Conservation (phyloP, 2,888 invertebrate genomes). For the Quadroppia sp. region DNA sequence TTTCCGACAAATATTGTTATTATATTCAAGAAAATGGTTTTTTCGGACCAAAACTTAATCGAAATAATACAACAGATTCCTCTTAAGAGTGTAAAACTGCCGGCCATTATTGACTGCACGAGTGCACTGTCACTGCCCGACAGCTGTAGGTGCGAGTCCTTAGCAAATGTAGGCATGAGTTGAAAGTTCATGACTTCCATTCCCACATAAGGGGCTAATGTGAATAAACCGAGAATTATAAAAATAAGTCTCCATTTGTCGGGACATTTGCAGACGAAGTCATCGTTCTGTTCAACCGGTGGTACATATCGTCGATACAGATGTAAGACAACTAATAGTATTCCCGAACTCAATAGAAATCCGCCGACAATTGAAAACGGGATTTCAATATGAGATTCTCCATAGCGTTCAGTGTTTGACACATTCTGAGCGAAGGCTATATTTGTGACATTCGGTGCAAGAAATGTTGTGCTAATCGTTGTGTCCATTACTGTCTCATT, state of each 20-base stretch:
- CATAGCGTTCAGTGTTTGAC: neutral
- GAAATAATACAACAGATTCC: neutral
- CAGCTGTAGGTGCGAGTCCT: neutral
- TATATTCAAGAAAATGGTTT: neutral
- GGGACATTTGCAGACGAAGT: slow-evolving; percentile 19
- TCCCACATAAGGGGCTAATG: slow-evolving; percentile 21
- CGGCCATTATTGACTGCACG: neutral
- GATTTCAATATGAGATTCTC: slow-evolving; percentile 14
- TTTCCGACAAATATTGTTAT: neutral
- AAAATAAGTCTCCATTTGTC: neutral
- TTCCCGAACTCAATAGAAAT: neutral
- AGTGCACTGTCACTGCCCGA: slow-evolving; percentile 13
- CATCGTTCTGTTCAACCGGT: neutral
- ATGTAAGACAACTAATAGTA: neutral
- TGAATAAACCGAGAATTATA: slow-evolving; percentile 14
- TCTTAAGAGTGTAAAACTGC: neutral
- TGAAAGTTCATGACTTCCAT: slow-evolving; percentile 35
- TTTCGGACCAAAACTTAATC: slow-evolving; percentile 11
- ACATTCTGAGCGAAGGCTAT: neutral
- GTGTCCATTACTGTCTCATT: neutral
- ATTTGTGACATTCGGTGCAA: neutral
- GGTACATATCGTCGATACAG: slow-evolving; percentile 16
- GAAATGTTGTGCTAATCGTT: neutral
- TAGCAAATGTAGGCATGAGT: slow-evolving; percentile 1
- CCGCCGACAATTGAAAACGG: slow-evolving; percentile 22